phyloP scores from a whole-genome alignment of 2,113 vertebrate species.

The Nothobranchius kuhntae region DNA sequence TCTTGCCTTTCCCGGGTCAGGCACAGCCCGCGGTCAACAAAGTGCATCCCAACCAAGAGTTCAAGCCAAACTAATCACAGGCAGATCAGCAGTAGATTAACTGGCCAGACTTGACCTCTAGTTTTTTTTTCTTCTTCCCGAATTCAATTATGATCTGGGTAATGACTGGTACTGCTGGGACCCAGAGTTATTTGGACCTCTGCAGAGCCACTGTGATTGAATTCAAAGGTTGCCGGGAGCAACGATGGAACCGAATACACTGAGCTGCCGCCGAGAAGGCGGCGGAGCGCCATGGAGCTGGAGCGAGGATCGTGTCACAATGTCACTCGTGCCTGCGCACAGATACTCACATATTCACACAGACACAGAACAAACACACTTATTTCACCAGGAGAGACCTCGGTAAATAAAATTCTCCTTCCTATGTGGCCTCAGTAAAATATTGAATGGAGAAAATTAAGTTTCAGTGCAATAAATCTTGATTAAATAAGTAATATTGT shows the following conservation, averaged over 20 bases:
- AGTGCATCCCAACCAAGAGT: constrained; percentile 48
- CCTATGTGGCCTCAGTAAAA: constrained; percentile 37
- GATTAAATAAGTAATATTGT: constrained; percentile 62
- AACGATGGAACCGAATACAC: constrained; percentile 55
- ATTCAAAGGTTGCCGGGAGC: constrained; percentile 69
- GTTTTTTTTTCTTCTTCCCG: constrained; percentile 50
- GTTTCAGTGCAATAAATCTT: constrained; percentile 69
- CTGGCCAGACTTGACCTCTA: constrained; percentile 65
- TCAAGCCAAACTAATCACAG: constrained; percentile 72
- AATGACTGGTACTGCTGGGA: constrained; percentile 76
- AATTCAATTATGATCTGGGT: constrained; percentile 75
- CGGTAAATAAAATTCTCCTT: constrained; percentile 60
- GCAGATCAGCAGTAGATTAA: constrained; percentile 77
- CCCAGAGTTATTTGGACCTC: constrained; percentile 73
- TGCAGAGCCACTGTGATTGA: constrained; percentile 69
- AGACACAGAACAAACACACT: constrained; percentile 31
- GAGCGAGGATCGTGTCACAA: constrained; percentile 43
- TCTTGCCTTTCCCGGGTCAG: constrained; percentile 59
- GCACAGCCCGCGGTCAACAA: constrained; percentile 54
- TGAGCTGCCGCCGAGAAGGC: constrained; percentile 35
- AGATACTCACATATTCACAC: constrained; percentile 21
- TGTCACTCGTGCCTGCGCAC: constrained; percentile 35
- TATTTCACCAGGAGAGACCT: constrained; percentile 50
- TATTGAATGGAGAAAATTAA: constrained; percentile 61
- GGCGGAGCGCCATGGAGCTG: constrained; percentile 36